Base-by-base conservation (phyloP, 2,888 invertebrate genomes). In the Seira musarum region DNA sequence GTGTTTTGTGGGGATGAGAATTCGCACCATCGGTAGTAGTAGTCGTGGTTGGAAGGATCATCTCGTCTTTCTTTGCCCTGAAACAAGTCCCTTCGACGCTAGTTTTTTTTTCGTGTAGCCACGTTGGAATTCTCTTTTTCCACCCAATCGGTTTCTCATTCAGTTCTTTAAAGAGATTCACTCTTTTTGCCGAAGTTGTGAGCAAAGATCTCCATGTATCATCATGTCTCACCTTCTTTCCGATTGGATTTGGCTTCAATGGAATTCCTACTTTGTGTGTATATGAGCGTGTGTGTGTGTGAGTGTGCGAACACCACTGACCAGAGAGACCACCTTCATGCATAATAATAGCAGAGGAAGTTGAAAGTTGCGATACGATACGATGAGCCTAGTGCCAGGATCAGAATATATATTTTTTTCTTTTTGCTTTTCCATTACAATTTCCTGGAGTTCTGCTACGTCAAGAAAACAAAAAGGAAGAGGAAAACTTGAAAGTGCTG, bases 111-210 rank as follows among this genome's bases (percentile, higher is more conserved):
- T 65, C 22, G 67, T 25, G 67, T 30, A 5, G 30, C 30, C 60
- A n/a, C 15, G 49, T 49, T 60, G 21, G 21, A 60, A 60, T 60
- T 22, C 60, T 19, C 57, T 70, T 73, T 24, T 66, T 77, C 65
- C 77, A 66, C 66, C 65, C 77, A 77, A 71, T 77, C 70, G 70
- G 71, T 71, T 77, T 77, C 71, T 70, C 77, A 77, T 70, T 77
- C 65, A 66, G 57, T 71, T 76, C 70, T 66, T 71, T 66, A 70
- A 57, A 66, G 77, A 71, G 21, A 77, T 71, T 77, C 77, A 69
- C 17, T 69, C n/a, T 60, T 22, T 19, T 49, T 49, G 49, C 49
- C 17, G 15, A 49, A 49, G 15, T 49, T 49, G 53, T 63, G 70
- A 71, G 63, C 69, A 69, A 49, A 60, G 60, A 60, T 60, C 60